phyloP scores from a whole-genome alignment of 2,113 vertebrate genomes.

The Corythornis cristatus region DNA sequence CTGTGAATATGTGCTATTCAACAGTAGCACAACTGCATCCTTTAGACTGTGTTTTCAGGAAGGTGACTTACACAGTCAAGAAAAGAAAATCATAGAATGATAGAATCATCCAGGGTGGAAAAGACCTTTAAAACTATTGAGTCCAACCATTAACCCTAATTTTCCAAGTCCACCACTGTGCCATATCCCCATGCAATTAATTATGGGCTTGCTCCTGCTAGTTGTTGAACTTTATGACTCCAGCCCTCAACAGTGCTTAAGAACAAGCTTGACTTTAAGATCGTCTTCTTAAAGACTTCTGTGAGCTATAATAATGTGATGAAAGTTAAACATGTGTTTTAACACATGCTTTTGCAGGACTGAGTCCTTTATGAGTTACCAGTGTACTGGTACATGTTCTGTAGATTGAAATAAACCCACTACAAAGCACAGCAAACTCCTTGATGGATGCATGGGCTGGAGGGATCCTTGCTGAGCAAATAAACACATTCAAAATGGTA shows the following conservation, averaged over 20 bases:
- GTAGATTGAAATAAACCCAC: not conserved
- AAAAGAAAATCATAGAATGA: not conserved
- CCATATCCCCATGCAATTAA: too few relatives aligned
- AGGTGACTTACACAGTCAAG: not conserved
- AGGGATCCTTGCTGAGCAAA: not conserved
- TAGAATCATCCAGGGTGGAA: too few relatives aligned
- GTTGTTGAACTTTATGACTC: not conserved
- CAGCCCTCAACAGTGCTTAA: not conserved
- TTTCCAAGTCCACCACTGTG: too few relatives aligned
- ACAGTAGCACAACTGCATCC: slow-evolving; percentile 8
- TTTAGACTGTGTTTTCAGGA: not conserved
- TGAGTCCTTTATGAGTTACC: not conserved
- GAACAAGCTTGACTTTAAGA: not conserved
- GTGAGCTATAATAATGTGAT: not conserved
- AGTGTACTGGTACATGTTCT: not conserved
- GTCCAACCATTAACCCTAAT: too few relatives aligned
- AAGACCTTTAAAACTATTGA: too few relatives aligned
- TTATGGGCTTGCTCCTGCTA: not conserved
- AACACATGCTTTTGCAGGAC: not conserved
- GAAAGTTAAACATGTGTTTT: not conserved
- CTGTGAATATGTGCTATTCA: not conserved
- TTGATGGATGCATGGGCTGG: not conserved
- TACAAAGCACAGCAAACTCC: not conserved
- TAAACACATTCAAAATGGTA: not conserved
- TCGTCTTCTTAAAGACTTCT: not conserved